Percentiles rank a stretch among this genome's conserved stretches.
These are phyloP conservation scores for Maniola hyperantus DNA, from an alignment of 2,888 invertebrate genomes.

Conservation along the genomic window DNA sequence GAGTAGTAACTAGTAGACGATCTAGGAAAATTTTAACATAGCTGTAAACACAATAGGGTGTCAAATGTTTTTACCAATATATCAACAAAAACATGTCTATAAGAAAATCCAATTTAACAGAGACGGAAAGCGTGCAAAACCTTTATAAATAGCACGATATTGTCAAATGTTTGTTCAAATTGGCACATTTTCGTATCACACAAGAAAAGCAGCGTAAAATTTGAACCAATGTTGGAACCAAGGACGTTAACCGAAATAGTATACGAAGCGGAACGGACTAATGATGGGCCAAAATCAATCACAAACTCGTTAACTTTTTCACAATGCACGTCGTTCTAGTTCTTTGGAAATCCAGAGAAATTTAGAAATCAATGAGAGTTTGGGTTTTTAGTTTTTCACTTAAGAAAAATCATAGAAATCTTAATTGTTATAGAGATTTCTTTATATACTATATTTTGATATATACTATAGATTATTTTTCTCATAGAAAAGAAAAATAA, in stretches of 20 bases:
- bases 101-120: constrained; percentile 8
- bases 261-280: constrained; percentile 46
- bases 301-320: constrained; percentile 30
- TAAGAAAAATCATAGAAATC: neutral
- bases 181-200: constrained; percentile 6
- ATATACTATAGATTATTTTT: no score
- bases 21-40: neutral
- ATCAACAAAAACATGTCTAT: neutral
- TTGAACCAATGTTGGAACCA: constrained; percentile 16
- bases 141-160: constrained; percentile 1
- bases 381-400: neutral
- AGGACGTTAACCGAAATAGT: constrained; percentile 45
- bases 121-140: constrained; percentile 8
- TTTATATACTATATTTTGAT: no score
- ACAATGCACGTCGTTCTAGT: neutral
- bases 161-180: constrained; percentile 13
- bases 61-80: neutral
- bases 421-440: no score
- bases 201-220: constrained; percentile 5
- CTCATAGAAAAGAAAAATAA: no score
- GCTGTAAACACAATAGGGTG: neutral
- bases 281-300: constrained; percentile 31
- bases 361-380: constrained; percentile 8
- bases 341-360: constrained; percentile 19
- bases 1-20: neutral